Percentiles rank a stretch among this genome's conserved stretches.
phyloP scores from a whole-genome alignment of 2,113 vertebrate genomes.

The Hiodon alosoides region DNA sequence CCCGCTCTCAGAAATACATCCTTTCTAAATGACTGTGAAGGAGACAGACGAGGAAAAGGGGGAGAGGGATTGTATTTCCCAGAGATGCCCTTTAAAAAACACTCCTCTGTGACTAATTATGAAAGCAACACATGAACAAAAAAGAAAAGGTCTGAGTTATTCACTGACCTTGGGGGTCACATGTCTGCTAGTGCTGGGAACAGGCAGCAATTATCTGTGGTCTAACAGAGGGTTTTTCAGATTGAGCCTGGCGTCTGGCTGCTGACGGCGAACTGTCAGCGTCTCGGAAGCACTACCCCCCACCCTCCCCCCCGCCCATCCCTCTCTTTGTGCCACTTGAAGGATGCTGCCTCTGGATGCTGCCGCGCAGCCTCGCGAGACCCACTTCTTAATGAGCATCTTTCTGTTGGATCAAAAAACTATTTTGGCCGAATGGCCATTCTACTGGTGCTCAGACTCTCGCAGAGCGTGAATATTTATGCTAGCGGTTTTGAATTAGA shows the following conservation, averaged over 20 bases:
- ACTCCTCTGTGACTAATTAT: conserved; percentile 67
- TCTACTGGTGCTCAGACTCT: no score
- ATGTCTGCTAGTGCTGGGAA: conserved; percentile 47
- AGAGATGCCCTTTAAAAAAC: conserved; percentile 54
- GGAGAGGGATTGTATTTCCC: conserved; percentile 52
- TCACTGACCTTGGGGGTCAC: conserved; percentile 58
- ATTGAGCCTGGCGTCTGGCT: conserved; percentile 48
- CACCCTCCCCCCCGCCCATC: not conserved
- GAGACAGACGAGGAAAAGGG: conserved; percentile 16
- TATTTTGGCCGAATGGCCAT: no score
- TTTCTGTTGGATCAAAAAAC: no score
- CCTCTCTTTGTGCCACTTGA: not conserved
- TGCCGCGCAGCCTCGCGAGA: no score
- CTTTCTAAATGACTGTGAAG: not conserved
- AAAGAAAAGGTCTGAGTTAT: conserved; percentile 41
- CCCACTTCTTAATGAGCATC: no score
- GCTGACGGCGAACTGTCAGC: conserved; percentile 50
- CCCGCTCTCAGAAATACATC: not conserved
- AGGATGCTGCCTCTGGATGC: no score
- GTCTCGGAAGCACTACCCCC: not conserved
- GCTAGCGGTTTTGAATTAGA: not conserved
- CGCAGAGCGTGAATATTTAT: not conserved
- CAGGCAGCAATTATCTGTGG: conserved; percentile 42
- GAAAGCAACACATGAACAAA: conserved; percentile 48
- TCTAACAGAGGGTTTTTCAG: conserved; percentile 41